These are phyloP conservation scores for Epizoanthus scotinus DNA, from an alignment of 92 coral and sea anemone genomes.

Conservation along the genomic window DNA sequence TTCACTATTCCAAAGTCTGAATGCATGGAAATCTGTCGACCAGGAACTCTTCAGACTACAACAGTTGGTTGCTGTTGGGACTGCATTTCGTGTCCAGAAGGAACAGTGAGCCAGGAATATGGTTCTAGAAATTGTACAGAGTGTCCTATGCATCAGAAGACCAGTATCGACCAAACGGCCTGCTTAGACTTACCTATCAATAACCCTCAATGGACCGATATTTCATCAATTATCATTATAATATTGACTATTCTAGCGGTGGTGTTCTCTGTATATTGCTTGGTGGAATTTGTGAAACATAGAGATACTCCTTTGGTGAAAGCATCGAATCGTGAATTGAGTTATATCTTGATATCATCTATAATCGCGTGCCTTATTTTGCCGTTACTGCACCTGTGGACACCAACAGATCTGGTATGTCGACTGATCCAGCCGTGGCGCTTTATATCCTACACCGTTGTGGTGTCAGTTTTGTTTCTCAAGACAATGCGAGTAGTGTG, in stretches of 20 bases:
- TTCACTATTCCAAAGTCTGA: background rate
- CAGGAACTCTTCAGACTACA: background rate
- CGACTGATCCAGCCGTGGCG: conserved; percentile 33
- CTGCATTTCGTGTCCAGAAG: conserved; percentile 63
- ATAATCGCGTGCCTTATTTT: conserved; percentile 34
- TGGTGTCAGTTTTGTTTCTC: conserved; percentile 50
- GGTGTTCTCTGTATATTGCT: background rate
- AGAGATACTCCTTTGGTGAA: conserved; percentile 53
- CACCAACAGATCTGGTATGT: conserved; percentile 42
- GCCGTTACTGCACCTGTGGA: conserved; percentile 39
- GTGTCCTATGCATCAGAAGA: conserved; percentile 51
- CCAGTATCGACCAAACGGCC: conserved; percentile 42
- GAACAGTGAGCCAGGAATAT: conserved; percentile 44
- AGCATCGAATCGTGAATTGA: conserved; percentile 53
- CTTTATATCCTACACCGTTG: conserved; percentile 30
- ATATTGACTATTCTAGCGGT: conserved; percentile 11
- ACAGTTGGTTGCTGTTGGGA: conserved; percentile 67
- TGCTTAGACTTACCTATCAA: conserved; percentile 53
- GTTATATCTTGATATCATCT: conserved; percentile 42
- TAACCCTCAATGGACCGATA: conserved; percentile 44
- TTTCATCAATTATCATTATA: conserved; percentile 37
- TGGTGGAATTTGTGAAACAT: conserved; percentile 18
- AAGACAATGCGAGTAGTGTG: conserved; percentile 49
- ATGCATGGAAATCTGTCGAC: too few relatives aligned
- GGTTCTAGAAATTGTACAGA: conserved; percentile 61